Percentiles rank a stretch among this genome's conserved stretches.
Conservation (phyloP, 2,113 vertebrate species). For the Conger conger region DNA sequence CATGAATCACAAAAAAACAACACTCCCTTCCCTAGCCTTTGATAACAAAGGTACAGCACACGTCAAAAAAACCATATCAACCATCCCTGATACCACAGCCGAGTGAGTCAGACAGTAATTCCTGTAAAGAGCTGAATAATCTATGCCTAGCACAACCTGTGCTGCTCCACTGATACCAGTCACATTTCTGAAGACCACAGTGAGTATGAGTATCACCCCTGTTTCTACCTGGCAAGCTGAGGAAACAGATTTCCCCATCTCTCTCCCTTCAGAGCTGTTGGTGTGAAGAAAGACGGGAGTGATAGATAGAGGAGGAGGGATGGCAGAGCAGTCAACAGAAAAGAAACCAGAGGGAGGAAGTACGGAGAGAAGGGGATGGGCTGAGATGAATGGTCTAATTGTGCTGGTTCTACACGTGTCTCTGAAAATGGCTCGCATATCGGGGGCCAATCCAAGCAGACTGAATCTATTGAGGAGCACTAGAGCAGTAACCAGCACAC, state of each 20-base stretch:
- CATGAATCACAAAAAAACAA: neutral
- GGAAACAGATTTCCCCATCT: neutral
- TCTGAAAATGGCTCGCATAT: constrained; percentile 3
- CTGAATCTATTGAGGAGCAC: neutral
- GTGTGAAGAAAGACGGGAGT: neutral
- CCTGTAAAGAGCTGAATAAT: neutral
- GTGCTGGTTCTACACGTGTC: constrained; percentile 10
- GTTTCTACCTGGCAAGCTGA: neutral
- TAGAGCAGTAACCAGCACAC: neutral
- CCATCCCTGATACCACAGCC: neutral
- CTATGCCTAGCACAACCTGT: neutral
- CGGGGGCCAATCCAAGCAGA: constrained; percentile 18
- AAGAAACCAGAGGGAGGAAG: neutral
- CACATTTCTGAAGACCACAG: neutral
- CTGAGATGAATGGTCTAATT: constrained; percentile 16
- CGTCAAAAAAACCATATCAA: neutral
- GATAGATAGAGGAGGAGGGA: neutral
- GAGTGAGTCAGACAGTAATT: neutral
- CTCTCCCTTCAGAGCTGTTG: neutral
- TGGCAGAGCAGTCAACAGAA: neutral
- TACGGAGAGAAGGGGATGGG: neutral
- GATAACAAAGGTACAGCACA: neutral
- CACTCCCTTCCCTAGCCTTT: neutral
- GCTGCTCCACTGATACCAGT: too few species aligned
- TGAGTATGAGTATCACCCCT: neutral